Percentiles rank a stretch among this genome's conserved stretches.
Evolutionary conservation across 1,140 invertebrate species (phyloP).

Genomic region (Belonocnema kinseyi): DNA sequence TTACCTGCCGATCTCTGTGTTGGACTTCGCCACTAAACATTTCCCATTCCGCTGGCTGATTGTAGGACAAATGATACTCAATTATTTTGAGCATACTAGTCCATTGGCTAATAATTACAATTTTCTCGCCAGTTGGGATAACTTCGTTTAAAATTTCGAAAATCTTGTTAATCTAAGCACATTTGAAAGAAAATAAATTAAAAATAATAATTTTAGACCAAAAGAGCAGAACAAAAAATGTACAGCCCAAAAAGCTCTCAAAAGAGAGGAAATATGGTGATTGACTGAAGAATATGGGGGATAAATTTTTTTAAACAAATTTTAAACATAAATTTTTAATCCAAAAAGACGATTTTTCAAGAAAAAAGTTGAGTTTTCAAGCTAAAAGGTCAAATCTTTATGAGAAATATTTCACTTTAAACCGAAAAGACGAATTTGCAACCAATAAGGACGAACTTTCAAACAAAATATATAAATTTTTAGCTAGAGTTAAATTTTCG

Average conservation of each 20-base stretch:
- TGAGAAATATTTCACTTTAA: too few species aligned
- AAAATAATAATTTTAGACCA: too few species aligned
- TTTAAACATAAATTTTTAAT: too few species aligned
- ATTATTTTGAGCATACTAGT: constrained; percentile 85
- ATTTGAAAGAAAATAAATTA: constrained; percentile 34
- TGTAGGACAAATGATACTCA: constrained; percentile 77
- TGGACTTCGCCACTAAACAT: constrained; percentile 82
- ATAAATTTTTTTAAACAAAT: too few species aligned
- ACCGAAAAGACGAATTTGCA: too few species aligned
- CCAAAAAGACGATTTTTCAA: too few species aligned
- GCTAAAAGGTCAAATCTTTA: too few species aligned
- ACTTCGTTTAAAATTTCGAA: constrained; percentile 78
- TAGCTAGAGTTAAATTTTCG: too few species aligned
- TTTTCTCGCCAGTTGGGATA: constrained; percentile 79
- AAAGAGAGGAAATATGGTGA: background rate
- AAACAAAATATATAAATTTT: too few species aligned
- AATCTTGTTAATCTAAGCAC: constrained; percentile 76
- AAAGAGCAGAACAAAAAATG: background rate
- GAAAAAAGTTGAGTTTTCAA: too few species aligned
- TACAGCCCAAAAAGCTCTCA: background rate
- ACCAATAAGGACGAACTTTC: too few species aligned
- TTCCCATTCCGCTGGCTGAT: constrained; percentile 72
- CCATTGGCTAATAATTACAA: constrained; percentile 94
- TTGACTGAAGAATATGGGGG: too few species aligned
- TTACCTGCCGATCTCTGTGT: constrained; percentile 81